phyloP scores from a whole-genome alignment of 2,797 vertebrate genomes.

The Sylvilagus floridanus region DNA sequence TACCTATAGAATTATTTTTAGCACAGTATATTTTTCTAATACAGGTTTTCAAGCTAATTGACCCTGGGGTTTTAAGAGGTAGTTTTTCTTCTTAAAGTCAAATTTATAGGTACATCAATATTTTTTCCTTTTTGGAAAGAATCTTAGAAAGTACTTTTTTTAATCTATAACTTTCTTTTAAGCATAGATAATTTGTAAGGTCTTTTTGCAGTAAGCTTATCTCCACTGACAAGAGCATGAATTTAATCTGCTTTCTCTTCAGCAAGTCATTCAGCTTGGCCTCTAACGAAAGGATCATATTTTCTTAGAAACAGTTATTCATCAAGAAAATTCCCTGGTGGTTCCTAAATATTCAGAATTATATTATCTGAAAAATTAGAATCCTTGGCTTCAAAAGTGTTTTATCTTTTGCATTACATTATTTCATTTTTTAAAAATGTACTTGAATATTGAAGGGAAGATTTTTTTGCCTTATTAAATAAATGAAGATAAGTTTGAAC shows the following conservation, averaged over 20 bases:
- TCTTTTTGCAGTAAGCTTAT: background rate
- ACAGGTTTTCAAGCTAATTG: background rate
- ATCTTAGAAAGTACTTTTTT: slow-evolving; percentile 16
- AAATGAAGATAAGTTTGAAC: background rate
- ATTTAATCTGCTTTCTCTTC: background rate
- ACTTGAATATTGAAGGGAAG: background rate
- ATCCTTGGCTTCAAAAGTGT: background rate
- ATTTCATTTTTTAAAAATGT: background rate
- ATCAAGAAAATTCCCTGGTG: background rate
- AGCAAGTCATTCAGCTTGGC: background rate
- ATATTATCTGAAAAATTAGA: slow-evolving; percentile 4
- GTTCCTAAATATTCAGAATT: background rate
- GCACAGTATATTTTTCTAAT: background rate
- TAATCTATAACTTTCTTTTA: background rate
- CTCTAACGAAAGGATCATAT: background rate
- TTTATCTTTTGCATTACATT: background rate
- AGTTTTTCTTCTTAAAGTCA: slow-evolving; percentile 59
- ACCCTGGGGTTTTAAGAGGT: slow-evolving; percentile 13
- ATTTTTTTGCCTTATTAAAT: slow-evolving; percentile 19
- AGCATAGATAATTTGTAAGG: background rate
- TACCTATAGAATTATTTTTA: slow-evolving; percentile 23
- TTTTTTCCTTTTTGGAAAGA: background rate
- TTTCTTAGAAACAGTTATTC: background rate
- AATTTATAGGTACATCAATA: background rate
- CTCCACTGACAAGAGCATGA: background rate